A percentile compares a stretch with the other conserved stretches of the same genome.
These are phyloP conservation scores for Drosophila serrata DNA, from an alignment of 1,140 invertebrate genomes.

Conservation along the genomic window DNA sequence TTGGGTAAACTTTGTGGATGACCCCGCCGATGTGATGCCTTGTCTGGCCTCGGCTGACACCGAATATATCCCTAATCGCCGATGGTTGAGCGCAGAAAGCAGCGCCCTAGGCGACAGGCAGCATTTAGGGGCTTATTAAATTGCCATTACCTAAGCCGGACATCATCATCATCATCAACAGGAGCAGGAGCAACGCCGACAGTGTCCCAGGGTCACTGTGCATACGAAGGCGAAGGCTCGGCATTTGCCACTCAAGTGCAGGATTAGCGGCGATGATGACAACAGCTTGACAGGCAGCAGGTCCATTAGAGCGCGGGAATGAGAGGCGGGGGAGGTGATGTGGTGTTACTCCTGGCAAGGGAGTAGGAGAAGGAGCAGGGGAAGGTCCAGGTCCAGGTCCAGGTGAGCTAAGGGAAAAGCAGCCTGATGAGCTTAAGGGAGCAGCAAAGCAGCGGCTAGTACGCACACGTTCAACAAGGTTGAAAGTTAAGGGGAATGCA, in stretches of 20 bases:
- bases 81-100: constrained; percentile 45
- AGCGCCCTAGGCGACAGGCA: constrained; percentile 40
- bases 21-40: constrained; percentile 25
- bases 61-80: constrained; percentile 51
- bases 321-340: not conserved
- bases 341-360: not conserved
- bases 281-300: constrained; percentile 76
- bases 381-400: no score
- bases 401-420: constrained; percentile 22
- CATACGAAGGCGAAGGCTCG: constrained; percentile 24
- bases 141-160: constrained; percentile 82
- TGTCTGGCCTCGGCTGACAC: constrained; percentile 27
- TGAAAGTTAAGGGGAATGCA: constrained; percentile 18
- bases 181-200: constrained; percentile 13
- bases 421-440: constrained; percentile 36
- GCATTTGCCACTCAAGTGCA: constrained; percentile 81
- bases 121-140: constrained; percentile 77
- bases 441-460: no score
- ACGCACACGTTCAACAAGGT: constrained; percentile 14
- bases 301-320: constrained; percentile 58
- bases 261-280: constrained; percentile 82
- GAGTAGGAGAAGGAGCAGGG: not conserved
- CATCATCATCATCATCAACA: no score
- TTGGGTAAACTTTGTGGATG: constrained; percentile 15
- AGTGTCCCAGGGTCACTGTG: constrained; percentile 16